These are phyloP conservation scores for Meloidogyne chitwoodi DNA, from an alignment of 1,140 invertebrate species.

Conservation along the genomic window DNA sequence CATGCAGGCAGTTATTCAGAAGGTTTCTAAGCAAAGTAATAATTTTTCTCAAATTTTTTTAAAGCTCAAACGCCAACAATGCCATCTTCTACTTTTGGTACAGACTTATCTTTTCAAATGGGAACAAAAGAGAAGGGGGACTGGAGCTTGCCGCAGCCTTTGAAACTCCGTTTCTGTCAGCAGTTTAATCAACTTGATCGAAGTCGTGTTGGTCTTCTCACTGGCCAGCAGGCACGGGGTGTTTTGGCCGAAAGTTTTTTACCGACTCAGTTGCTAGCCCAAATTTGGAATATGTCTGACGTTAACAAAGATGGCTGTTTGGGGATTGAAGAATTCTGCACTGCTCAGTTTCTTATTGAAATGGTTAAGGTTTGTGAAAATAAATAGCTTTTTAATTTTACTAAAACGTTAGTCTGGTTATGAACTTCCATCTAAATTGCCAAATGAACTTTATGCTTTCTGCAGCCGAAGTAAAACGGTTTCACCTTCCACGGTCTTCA, in stretches of 20 bases:
- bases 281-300: slow-evolving; percentile 75
- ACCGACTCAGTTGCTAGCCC: slow-evolving; percentile 79
- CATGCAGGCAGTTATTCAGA: slow-evolving; percentile 1
- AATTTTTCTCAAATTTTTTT: background rate
- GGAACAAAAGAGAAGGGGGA: slow-evolving; percentile 39
- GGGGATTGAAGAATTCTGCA: slow-evolving; percentile 57
- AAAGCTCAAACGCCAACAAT: slow-evolving; percentile 10
- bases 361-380: slow-evolving; percentile 46
- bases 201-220: slow-evolving; percentile 43
- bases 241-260: slow-evolving; percentile 89
- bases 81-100: background rate
- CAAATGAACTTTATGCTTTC: slow-evolving; percentile 45
- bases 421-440: slow-evolving; percentile 44
- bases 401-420: slow-evolving; percentile 45
- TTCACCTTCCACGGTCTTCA: slow-evolving; percentile 30
- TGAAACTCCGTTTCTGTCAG: slow-evolving; percentile 88
- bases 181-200: slow-evolving; percentile 72
- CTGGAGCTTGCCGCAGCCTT: slow-evolving; percentile 66
- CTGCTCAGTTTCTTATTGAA: slow-evolving; percentile 58
- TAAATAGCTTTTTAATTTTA: background rate
- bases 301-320: slow-evolving; percentile 58
- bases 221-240: slow-evolving; percentile 78
- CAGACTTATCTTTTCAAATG: slow-evolving; percentile 28
- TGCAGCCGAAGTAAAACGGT: slow-evolving; percentile 37
- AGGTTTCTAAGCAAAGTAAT: background rate